These are phyloP conservation scores for Globodera rostochiensis DNA, from an alignment of 1,140 invertebrate species.

Conservation along the genomic window DNA sequence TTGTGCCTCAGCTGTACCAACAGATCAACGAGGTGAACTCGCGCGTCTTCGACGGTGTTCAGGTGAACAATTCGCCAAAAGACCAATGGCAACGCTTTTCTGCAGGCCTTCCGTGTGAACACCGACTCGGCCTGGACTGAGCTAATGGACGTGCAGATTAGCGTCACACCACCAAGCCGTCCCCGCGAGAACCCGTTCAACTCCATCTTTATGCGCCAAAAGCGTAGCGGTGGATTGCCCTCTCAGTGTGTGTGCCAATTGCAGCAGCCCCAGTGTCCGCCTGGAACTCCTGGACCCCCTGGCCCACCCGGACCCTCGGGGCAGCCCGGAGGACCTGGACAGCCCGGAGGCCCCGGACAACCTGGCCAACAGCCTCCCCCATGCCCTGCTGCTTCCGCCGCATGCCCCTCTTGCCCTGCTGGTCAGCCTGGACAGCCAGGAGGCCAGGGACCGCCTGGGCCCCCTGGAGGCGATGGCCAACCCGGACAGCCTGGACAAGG, in stretches of 20 bases:
- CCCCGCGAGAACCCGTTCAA: slow-evolving; percentile 52
- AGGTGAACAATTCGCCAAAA: slow-evolving; percentile 7
- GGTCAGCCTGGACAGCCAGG: slow-evolving; percentile 44
- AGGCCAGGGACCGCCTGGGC: slow-evolving; percentile 40
- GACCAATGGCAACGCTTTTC: not conserved
- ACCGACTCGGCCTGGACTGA: slow-evolving; percentile 54
- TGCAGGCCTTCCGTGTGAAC: slow-evolving; percentile 42
- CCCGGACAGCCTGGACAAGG: slow-evolving; percentile 35
- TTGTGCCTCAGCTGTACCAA: slow-evolving; percentile 45
- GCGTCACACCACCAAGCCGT: slow-evolving; percentile 45
- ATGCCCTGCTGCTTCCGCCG: slow-evolving; percentile 1
- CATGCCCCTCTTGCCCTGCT: slow-evolving; percentile 35
- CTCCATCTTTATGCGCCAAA: slow-evolving; percentile 49
- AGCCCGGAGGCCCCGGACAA: slow-evolving; percentile 42
- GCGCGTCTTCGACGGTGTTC: slow-evolving; percentile 41
- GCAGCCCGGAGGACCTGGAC: slow-evolving; percentile 54
- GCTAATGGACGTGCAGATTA: slow-evolving; percentile 51
- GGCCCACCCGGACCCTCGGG: slow-evolving; percentile 40
- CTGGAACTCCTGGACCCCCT: slow-evolving; percentile 43
- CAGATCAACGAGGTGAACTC: slow-evolving; percentile 44
- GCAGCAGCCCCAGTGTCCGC: slow-evolving; percentile 42
- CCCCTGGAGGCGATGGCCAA: slow-evolving; percentile 40
- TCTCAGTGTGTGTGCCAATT: slow-evolving; percentile 47
- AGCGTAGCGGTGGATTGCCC: slow-evolving; percentile 46
- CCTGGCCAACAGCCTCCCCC: not conserved